Percentiles rank a stretch among this genome's conserved stretches.
Conservation (phyloP, 2,113 vertebrate species). For the Plecturocebus donacophilus region DNA sequence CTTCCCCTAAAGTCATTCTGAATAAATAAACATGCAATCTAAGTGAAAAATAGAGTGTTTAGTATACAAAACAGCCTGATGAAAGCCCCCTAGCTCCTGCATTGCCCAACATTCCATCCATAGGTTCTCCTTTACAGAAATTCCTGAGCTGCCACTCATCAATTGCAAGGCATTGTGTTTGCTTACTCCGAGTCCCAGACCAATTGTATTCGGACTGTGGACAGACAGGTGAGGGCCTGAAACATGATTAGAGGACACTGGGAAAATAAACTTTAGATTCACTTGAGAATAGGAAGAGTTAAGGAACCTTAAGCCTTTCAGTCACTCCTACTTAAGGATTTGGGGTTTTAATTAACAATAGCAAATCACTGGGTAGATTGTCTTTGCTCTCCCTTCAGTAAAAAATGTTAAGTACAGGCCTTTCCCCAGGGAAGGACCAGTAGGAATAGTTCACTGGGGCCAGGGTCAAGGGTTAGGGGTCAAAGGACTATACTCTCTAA, state of each 20-base stretch:
- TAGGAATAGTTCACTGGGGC: slow-evolving; percentile 76
- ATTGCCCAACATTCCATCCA: neutral
- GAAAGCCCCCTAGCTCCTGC: neutral
- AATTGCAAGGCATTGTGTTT: neutral
- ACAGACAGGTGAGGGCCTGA: slow-evolving; percentile 16
- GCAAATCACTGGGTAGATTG: slow-evolving; percentile 41
- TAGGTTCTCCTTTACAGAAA: neutral
- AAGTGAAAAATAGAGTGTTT: neutral
- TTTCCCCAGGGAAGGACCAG: slow-evolving; percentile 70
- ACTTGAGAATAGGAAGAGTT: slow-evolving; percentile 45
- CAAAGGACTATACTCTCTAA: slow-evolving; percentile 67
- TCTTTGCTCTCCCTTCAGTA: slow-evolving; percentile 61
- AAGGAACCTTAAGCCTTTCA: slow-evolving; percentile 18
- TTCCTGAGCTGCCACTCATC: neutral
- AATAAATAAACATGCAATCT: neutral
- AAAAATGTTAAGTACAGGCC: slow-evolving; percentile 69
- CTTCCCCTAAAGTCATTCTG: neutral
- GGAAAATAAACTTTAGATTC: neutral
- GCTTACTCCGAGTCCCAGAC: neutral
- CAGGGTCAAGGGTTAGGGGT: slow-evolving; percentile 74
- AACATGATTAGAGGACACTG: neutral
- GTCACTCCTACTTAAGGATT: slow-evolving; percentile 36
- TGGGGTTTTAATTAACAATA: slow-evolving; percentile 76
- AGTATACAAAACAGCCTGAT: neutral
- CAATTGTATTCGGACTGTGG: neutral